Evolutionary conservation across 2,888 invertebrate species (phyloP).

Genomic region (Hedychridium roseum): DNA sequence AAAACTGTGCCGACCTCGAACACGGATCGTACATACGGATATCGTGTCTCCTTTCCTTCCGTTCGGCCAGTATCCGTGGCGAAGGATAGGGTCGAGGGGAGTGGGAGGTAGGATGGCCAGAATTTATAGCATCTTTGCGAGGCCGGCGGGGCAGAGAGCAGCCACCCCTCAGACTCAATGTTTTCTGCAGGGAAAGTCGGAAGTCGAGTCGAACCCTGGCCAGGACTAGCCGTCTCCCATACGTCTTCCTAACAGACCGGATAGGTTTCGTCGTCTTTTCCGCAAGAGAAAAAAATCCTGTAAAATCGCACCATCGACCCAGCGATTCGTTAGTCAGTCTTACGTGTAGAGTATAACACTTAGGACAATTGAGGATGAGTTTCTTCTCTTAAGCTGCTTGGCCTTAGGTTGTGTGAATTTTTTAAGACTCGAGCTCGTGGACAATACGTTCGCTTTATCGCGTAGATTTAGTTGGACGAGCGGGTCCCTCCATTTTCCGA

Average conservation of each 20-base stretch:
- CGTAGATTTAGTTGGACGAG: conserved; percentile 63
- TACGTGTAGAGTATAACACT: too few species aligned
- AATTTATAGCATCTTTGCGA: conserved; percentile 63
- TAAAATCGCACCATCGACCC: conserved; percentile 29
- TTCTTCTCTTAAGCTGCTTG: conserved; percentile 27
- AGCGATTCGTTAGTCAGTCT: neutral
- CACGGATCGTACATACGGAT: conserved; percentile 25
- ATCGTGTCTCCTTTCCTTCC: conserved; percentile 47
- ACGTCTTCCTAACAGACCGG: conserved; percentile 60
- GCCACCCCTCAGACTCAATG: conserved; percentile 62
- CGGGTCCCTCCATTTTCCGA: conserved; percentile 63
- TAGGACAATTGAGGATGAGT: too few species aligned
- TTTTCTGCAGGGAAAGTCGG: conserved; percentile 64
- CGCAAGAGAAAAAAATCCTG: conserved; percentile 30
- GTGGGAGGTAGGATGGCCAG: conserved; percentile 42
- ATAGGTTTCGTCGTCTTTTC: conserved; percentile 54
- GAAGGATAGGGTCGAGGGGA: conserved; percentile 5
- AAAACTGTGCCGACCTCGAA: too few species aligned
- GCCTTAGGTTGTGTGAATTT: conserved; percentile 21
- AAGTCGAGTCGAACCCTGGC: conserved; percentile 63
- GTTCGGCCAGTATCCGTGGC: conserved; percentile 51
- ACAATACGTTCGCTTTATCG: conserved; percentile 59
- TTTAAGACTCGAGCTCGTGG: conserved; percentile 19
- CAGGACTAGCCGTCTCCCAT: conserved; percentile 60
- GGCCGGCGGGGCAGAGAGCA: conserved; percentile 34